Conservation (phyloP, 2,888 invertebrate genomes). For the Lasioglossum lativentre region DNA sequence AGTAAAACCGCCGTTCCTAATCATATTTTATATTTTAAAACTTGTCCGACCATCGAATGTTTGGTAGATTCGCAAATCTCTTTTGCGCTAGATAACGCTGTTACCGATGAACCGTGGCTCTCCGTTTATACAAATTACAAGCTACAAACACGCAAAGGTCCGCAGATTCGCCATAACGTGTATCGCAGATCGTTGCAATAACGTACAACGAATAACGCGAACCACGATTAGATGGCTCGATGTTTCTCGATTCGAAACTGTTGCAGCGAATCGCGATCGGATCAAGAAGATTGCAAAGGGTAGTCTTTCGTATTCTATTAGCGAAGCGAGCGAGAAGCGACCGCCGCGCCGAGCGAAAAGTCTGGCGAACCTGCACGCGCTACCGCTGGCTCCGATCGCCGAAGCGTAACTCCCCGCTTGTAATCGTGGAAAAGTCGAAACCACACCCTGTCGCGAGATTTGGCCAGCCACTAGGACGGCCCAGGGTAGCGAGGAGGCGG, state of each 20-base stretch:
- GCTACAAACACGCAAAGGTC: background rate
- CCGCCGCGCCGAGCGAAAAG: background rate
- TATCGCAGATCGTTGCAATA: background rate
- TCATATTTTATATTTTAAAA: background rate
- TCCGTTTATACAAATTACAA: background rate
- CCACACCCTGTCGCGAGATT: conserved; percentile 77
- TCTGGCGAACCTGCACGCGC: background rate
- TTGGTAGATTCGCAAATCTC: background rate
- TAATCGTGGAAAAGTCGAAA: conserved; percentile 57
- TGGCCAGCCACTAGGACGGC: conserved; percentile 63
- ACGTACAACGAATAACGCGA: background rate
- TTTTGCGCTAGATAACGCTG: background rate
- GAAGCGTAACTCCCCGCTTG: background rate
- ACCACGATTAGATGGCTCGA: background rate
- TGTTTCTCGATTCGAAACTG: background rate
- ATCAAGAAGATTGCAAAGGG: background rate
- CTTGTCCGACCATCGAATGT: background rate
- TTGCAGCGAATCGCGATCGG: background rate
- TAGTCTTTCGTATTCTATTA: background rate
- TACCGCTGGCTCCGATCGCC: background rate
- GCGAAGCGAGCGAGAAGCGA: background rate
- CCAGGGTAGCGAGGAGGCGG: conserved; percentile 78
- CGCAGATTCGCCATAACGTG: background rate
- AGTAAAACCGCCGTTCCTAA: background rate
- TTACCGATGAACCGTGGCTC: background rate